Conservation (phyloP, 2,888 invertebrate species). For the Petrophora chlorosata region DNA sequence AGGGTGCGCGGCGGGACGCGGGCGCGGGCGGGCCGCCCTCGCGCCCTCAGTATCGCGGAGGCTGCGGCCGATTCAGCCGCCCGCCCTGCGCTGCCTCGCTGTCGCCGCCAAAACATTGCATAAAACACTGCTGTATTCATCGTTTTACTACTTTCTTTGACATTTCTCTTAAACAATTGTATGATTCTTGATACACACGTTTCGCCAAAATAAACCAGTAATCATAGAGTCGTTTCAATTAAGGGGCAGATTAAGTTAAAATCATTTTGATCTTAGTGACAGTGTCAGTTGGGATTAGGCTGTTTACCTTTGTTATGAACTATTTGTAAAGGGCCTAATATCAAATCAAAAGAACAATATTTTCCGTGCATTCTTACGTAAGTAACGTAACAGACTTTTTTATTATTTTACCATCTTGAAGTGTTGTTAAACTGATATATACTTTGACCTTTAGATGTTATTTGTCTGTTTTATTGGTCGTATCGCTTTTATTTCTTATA, state of each 20-base stretch:
- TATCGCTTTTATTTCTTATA: no score
- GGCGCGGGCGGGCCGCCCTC: slow-evolving; percentile 45
- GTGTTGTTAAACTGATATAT: neutral
- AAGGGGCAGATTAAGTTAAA: slow-evolving; percentile 28
- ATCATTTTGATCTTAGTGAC: slow-evolving; percentile 47
- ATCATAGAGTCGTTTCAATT: neutral
- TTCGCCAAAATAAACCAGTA: neutral
- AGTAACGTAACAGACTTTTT: slow-evolving; percentile 36
- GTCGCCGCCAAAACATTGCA: slow-evolving; percentile 60
- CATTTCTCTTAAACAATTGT: neutral
- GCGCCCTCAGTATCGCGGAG: slow-evolving; percentile 79
- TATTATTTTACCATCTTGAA: neutral
- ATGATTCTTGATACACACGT: neutral
- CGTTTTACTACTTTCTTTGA: slow-evolving; percentile 12
- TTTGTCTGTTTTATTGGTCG: no score
- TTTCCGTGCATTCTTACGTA: slow-evolving; percentile 47
- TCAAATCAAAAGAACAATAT: slow-evolving; percentile 11
- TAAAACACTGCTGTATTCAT: slow-evolving; percentile 33
- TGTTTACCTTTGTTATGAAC: slow-evolving; percentile 51
- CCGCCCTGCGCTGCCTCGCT: slow-evolving; percentile 60
- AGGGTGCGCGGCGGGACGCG: slow-evolving; percentile 51
- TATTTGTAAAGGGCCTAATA: slow-evolving; percentile 18
- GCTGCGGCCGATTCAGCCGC: slow-evolving; percentile 74
- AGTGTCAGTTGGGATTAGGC: slow-evolving; percentile 44
- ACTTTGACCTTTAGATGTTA: no score